These are phyloP conservation scores for Drosophila barbarae DNA, from an alignment of 2,888 invertebrate genomes.

Conservation along the genomic window DNA sequence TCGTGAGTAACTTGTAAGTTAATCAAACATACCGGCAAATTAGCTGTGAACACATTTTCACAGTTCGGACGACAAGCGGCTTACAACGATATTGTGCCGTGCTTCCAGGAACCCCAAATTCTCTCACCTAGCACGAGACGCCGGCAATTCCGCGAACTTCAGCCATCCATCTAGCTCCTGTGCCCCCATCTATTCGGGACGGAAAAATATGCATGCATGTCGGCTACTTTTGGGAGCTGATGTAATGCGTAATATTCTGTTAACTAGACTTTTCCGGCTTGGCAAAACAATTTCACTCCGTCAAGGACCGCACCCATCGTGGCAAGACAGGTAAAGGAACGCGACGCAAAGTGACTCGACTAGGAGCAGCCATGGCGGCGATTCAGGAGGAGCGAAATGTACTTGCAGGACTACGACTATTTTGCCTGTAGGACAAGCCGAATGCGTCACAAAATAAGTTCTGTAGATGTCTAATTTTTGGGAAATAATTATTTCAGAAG, in stretches of 20 bases:
- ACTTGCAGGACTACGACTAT: not conserved
- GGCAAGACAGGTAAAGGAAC: not conserved
- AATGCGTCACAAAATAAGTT: constrained; percentile 1
- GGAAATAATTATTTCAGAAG: constrained; percentile 1
- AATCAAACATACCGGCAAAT: constrained; percentile 6
- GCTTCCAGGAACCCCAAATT: constrained; percentile 8
- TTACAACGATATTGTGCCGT: constrained; percentile 7
- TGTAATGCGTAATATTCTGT: constrained; percentile 54
- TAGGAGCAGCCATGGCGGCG: constrained; percentile 18
- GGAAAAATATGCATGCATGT: constrained; percentile 26
- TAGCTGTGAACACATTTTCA: constrained; percentile 2
- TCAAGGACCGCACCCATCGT: constrained; percentile 53
- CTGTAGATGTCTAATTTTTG: not conserved
- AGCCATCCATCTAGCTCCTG: constrained; percentile 3
- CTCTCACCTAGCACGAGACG: not conserved
- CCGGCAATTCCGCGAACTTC: constrained; percentile 3
- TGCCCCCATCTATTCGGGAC: not conserved
- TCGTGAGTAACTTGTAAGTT: constrained; percentile 2
- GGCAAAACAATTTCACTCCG: constrained; percentile 30
- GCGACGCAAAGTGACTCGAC: not conserved
- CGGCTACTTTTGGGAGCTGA: constrained; percentile 60
- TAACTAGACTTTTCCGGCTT: constrained; percentile 50
- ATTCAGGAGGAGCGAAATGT: constrained; percentile 37
- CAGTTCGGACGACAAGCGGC: constrained; percentile 3
- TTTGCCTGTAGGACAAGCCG: not conserved